phyloP scores from a whole-genome alignment of 2,797 vertebrate genomes.

The Cossypha niveicapilla region DNA sequence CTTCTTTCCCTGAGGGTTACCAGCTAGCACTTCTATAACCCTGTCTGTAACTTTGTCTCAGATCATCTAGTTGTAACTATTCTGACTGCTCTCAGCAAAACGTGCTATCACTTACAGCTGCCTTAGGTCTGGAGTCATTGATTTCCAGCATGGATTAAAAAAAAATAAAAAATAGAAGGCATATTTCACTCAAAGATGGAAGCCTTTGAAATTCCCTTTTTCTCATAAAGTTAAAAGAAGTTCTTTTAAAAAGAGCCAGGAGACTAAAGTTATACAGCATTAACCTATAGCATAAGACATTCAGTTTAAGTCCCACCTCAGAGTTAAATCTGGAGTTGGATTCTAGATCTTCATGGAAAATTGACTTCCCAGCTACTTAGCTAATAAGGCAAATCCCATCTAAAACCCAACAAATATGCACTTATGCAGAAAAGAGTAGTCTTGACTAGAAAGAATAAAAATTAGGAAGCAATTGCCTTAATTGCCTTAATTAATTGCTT shows the following conservation, averaged over 20 bases:
- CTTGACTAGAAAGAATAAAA: background rate
- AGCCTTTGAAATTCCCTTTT: background rate
- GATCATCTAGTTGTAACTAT: background rate
- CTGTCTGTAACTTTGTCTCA: background rate
- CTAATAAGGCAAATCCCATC: background rate
- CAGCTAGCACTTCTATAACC: background rate
- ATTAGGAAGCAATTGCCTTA: rapidly evolving
- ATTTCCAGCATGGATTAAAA: background rate
- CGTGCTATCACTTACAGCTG: background rate
- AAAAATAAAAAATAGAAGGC: background rate
- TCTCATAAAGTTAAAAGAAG: background rate
- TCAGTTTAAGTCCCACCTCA: background rate
- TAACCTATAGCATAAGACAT: background rate
- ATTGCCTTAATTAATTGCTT: background rate
- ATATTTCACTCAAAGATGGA: background rate
- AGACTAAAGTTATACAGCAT: background rate
- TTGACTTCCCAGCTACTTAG: background rate
- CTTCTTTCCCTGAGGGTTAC: background rate
- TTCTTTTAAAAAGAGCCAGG: background rate
- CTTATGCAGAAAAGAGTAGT: background rate
- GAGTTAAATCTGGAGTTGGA: background rate
- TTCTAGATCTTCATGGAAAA: background rate
- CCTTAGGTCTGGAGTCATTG: background rate
- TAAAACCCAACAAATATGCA: background rate
- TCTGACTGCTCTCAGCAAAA: background rate